Percentiles rank a stretch among this genome's conserved stretches.
Conservation (phyloP, 1,140 invertebrate genomes). For the Riptortus pedestris region DNA sequence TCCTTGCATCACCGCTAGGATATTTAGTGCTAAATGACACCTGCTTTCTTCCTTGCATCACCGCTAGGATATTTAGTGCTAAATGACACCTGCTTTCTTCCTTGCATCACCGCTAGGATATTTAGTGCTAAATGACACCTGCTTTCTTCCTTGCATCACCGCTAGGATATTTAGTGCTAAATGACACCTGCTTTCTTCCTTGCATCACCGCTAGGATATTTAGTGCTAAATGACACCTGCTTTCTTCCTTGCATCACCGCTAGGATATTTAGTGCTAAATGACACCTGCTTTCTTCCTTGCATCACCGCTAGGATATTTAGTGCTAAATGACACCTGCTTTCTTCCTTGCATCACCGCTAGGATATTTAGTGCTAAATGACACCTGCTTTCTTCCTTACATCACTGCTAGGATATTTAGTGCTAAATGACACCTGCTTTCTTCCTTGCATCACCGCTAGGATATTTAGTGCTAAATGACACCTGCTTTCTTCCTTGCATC, state of each 20-base stretch:
- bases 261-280: slow-evolving; percentile 30
- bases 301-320: slow-evolving; percentile 32
- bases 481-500: slow-evolving; percentile 34
- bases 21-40: slow-evolving; percentile 28
- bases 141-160: slow-evolving; percentile 34
- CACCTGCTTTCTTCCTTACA: slow-evolving; percentile 34
- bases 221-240: slow-evolving; percentile 30
- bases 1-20: slow-evolving; percentile 30
- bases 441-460: slow-evolving; percentile 31
- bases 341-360: slow-evolving; percentile 31
- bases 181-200: slow-evolving; percentile 34
- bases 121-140: slow-evolving; percentile 30
- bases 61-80: slow-evolving; percentile 30
- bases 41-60: slow-evolving; percentile 26
- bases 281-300: slow-evolving; percentile 34
- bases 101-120: slow-evolving; percentile 31
- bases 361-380: slow-evolving; percentile 31
- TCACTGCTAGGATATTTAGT: slow-evolving; percentile 31
- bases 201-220: slow-evolving; percentile 32
- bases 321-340: slow-evolving; percentile 32
- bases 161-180: slow-evolving; percentile 30
- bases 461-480: slow-evolving; percentile 30
- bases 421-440: slow-evolving; percentile 33
- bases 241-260: slow-evolving; percentile 33
- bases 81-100: slow-evolving; percentile 33